These are phyloP conservation scores for Athrips mouffetella DNA, from an alignment of 2,888 invertebrate species.

Conservation along the genomic window DNA sequence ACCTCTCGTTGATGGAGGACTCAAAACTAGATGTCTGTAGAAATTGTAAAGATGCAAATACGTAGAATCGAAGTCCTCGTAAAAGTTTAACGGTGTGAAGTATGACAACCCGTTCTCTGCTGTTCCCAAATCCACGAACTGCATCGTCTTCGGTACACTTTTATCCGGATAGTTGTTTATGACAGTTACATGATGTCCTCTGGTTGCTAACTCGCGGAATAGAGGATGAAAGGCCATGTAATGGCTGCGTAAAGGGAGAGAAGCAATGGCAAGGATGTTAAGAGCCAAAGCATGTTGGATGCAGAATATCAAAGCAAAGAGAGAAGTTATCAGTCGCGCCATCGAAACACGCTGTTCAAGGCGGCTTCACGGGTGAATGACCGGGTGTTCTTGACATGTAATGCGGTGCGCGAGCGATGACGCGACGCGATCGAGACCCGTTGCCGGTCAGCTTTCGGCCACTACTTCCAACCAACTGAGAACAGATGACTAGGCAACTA, in stretches of 20 bases:
- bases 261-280: conserved; percentile 74
- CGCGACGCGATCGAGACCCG: background rate
- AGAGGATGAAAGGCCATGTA: conserved; percentile 80
- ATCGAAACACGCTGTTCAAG: no score
- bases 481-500: background rate
- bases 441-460: background rate
- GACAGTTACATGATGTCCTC: conserved; percentile 81
- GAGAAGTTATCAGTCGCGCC: conserved; percentile 17
- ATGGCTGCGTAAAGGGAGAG: conserved; percentile 80
- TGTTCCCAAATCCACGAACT: conserved; percentile 68
- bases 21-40: conserved; percentile 31
- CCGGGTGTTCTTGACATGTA: background rate
- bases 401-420: background rate
- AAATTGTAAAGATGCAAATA: conserved; percentile 31
- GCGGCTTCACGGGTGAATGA: conserved; percentile 7
- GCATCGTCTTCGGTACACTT: conserved; percentile 64
- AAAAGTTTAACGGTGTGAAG: conserved; percentile 22
- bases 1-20: conserved; percentile 16
- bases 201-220: conserved; percentile 73
- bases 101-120: conserved; percentile 15
- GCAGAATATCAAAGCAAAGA: conserved; percentile 23
- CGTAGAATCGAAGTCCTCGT: conserved; percentile 27
- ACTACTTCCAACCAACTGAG: background rate
- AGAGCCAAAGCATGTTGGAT: conserved; percentile 46
- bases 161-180: conserved; percentile 77